Evolutionary conservation across 2,113 vertebrate species (phyloP).

Genomic region (Argyrosomus japonicus): DNA sequence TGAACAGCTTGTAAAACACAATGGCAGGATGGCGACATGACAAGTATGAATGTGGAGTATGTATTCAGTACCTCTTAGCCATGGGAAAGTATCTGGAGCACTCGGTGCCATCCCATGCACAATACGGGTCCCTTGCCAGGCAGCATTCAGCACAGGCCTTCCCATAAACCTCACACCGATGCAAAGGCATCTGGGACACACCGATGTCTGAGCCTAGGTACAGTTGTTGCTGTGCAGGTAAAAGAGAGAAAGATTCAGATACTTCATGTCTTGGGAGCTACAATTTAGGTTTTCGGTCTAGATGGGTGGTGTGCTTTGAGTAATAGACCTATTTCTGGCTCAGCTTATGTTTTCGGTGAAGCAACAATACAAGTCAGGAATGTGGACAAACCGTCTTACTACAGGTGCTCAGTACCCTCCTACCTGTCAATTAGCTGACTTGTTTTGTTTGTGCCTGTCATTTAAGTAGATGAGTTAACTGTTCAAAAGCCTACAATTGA

Average conservation of each 20-base stretch:
- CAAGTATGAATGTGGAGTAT: conserved; percentile 4
- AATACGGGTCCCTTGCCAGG: conserved; percentile 97
- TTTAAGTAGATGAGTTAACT: conserved; percentile 49
- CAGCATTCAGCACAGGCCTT: conserved; percentile 98
- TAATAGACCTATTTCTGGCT: conserved; percentile 12
- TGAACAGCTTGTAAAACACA: conserved; percentile 21
- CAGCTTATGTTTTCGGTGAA: not conserved
- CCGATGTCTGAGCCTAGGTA: conserved; percentile 93
- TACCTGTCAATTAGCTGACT: conserved; percentile 50
- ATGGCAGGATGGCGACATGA: not conserved
- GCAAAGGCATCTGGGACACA: conserved; percentile 94
- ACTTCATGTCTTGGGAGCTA: not conserved
- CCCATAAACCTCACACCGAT: conserved; percentile 96
- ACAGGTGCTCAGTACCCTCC: conserved; percentile 17
- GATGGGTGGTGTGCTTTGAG: not conserved
- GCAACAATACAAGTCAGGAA: conserved; percentile 17
- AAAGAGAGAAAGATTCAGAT: conserved; percentile 7
- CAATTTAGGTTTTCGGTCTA: not conserved
- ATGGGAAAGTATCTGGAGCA: conserved; percentile 99
- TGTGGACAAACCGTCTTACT: conserved; percentile 20
- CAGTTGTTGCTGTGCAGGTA: conserved; percentile 91
- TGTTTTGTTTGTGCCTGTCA: conserved; percentile 32
- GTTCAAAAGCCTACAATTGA: conserved; percentile 43
- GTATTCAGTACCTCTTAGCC: conserved; percentile 92
- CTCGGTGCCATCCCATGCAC: conserved; percentile 96